phyloP scores from a whole-genome alignment of 2,113 vertebrate genomes.

The Gobiocypris rarus region DNA sequence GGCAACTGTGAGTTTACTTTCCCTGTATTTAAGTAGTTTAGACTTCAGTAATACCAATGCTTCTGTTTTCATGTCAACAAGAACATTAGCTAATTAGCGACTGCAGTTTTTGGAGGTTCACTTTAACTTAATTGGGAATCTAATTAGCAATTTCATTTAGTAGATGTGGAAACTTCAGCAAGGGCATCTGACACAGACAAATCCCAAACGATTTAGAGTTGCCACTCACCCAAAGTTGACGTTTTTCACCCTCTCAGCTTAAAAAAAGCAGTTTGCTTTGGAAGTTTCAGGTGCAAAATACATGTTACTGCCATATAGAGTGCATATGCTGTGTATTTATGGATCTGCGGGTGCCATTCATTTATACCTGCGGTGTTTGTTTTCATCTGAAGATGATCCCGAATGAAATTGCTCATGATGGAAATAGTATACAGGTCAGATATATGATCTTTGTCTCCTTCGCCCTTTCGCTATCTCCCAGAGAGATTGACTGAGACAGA shows the following conservation, averaged over 20 bases:
- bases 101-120: background rate
- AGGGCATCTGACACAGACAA: background rate
- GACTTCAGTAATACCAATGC: background rate
- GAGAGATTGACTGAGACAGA: background rate
- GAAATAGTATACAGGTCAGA: conserved; percentile 25
- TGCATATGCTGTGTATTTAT: background rate
- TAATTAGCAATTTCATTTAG: conserved; percentile 22
- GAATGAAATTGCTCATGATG: conserved; percentile 19
- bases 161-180: background rate
- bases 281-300: background rate
- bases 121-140: conserved; percentile 22
- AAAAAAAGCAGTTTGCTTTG: background rate
- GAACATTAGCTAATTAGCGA: background rate
- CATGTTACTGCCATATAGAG: background rate
- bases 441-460: conserved; percentile 22
- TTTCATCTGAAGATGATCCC: background rate
- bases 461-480: conserved; percentile 9
- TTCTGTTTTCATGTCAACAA: conserved; percentile 21
- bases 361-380: conserved; percentile 25
- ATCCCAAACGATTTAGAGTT: background rate
- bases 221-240: background rate
- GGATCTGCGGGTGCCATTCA: background rate
- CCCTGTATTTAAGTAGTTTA: background rate
- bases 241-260: background rate
- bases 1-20: background rate